Evolutionary conservation across 2,797 vertebrate genomes (phyloP), one percentile per base, ranked within the genome.

Genomic region (Salmo trutta): DNA sequence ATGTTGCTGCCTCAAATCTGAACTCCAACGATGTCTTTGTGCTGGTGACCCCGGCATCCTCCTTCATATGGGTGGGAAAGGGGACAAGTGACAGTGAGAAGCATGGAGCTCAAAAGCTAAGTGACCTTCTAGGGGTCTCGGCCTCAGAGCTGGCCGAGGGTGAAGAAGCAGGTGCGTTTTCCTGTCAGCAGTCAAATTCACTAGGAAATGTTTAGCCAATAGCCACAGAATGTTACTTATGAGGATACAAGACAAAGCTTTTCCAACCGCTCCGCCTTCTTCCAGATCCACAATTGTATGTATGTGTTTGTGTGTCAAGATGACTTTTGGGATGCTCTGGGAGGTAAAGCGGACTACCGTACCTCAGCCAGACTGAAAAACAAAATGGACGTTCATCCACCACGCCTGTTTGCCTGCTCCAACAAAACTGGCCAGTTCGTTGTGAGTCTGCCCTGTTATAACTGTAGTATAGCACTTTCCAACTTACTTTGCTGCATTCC

Each of bases 81-180:
- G 79, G 86, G 16, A 85, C 86, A 77, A 89, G 79, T 64, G 71
- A 77, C 3, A 75, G 77, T 5, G 92, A 94, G 69, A 82, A 67
- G 19, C 54, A 75, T 10, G 90, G 91, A 5, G 92, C 93, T 0
- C 87, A 90, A 73, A 89, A 94, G 74, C 89, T 97, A 76, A 80
- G 94, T 51, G 87, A 62, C 16, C 76, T 94, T 14, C 92, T 98
- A 81, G 90, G 89, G 68, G 92, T 87, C 70, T 91, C 88, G 2
- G 89, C 92, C 0, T 85, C 94, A 0, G 84, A 88, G 52, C 89
- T 96, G 76, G 80, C 90, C 0, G 96, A 98, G 90, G 96, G 96
- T 85, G 90, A 87, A 3, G 97, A 98, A 82, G 90, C 94, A 93
- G 96, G 96, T 98, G 81, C 5, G 1, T 27, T 27, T 31, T 3